Conservation (phyloP, 2,888 invertebrate genomes). For the Lasioglossum zephyrum region DNA sequence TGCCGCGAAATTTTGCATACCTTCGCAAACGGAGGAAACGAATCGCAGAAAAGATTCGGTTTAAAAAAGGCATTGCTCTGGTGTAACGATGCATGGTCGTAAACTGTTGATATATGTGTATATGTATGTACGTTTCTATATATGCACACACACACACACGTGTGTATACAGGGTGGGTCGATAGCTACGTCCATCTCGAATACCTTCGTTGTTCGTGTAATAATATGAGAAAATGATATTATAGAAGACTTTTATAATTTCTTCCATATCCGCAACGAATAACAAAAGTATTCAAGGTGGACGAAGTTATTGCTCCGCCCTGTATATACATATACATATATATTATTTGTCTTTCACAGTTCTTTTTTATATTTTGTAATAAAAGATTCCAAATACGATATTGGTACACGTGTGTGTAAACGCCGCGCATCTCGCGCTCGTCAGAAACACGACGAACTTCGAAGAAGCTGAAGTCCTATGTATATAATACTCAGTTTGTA, state of each 20-base stretch:
- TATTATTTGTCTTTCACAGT: constrained; percentile 4
- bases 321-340: neutral
- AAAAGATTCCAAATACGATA: constrained; percentile 32
- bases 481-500: constrained; percentile 52
- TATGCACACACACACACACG: constrained; percentile 25
- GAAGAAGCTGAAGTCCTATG: constrained; percentile 19
- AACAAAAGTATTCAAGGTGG: neutral
- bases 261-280: too few species aligned
- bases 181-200: neutral
- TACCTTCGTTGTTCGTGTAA: too few species aligned
- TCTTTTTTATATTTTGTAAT: constrained; percentile 52
- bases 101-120: constrained; percentile 15
- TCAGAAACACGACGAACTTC: neutral
- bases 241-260: too few species aligned
- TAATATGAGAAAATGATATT: too few species aligned
- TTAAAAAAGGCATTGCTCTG: constrained; percentile 20
- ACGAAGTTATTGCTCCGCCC: neutral
- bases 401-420: neutral
- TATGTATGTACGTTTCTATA: neutral
- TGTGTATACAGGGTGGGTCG: neutral
- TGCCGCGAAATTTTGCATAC: constrained; percentile 82
- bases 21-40: constrained; percentile 50
- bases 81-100: constrained; percentile 22
- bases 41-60: constrained; percentile 63
- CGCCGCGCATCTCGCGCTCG: neutral